Evolutionary conservation across 2,797 vertebrate genomes (phyloP).

Genomic region (Spheniscus humboldti): DNA sequence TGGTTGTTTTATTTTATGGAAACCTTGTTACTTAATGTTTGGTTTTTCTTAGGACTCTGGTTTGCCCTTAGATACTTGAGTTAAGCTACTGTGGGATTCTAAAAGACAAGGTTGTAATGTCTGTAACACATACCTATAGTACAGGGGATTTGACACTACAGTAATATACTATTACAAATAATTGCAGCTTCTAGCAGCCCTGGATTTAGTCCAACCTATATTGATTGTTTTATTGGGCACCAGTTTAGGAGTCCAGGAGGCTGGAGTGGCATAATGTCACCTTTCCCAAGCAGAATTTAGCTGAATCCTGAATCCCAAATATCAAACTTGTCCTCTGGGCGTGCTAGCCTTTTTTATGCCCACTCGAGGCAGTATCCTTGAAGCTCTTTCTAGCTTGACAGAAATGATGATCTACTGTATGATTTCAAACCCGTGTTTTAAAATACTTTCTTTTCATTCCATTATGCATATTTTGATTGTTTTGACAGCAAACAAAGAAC

Average conservation of each 20-base stretch:
- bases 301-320: background rate
- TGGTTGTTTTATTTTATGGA: background rate
- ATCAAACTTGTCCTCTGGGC: background rate
- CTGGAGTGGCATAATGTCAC: background rate
- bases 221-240: background rate
- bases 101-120: background rate
- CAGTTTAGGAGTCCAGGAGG: background rate
- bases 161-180: background rate
- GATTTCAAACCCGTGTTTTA: background rate
- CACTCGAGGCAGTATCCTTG: background rate
- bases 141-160: background rate
- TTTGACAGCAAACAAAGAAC: background rate
- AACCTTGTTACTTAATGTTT: background rate
- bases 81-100: background rate
- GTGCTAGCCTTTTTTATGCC: background rate
- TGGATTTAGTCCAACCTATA: background rate
- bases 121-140: background rate
- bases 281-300: background rate
- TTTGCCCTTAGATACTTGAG: background rate
- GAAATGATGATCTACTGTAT: background rate
- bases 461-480: background rate
- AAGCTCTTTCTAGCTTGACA: background rate
- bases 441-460: background rate
- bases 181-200: background rate
- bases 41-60: background rate